phyloP scores from a whole-genome alignment of 1,140 invertebrate species.

The Sycophaga agraensis region DNA sequence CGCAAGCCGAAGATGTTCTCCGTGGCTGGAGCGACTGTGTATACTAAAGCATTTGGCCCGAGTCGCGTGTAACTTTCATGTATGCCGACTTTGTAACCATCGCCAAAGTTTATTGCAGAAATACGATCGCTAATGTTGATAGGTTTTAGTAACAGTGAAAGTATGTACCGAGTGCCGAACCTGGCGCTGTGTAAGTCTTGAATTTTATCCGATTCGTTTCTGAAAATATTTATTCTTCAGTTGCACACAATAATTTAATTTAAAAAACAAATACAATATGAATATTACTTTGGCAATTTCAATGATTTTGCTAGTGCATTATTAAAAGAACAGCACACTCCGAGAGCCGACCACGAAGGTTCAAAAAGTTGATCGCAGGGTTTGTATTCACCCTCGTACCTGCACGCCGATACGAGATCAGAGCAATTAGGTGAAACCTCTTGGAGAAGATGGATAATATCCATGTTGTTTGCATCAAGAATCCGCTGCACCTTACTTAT shows the following conservation, averaged over 20 bases:
- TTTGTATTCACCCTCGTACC: constrained; percentile 18
- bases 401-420: constrained; percentile 31
- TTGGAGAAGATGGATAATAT: constrained; percentile 23
- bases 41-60: constrained; percentile 29
- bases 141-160: constrained; percentile 33
- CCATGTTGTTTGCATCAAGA: constrained; percentile 28
- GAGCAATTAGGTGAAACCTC: constrained; percentile 30
- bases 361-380: constrained; percentile 25
- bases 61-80: constrained; percentile 36
- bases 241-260: too few relatives aligned
- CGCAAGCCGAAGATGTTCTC: constrained; percentile 32
- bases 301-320: not conserved
- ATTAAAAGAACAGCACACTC: constrained; percentile 35
- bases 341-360: constrained; percentile 22
- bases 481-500: constrained; percentile 28
- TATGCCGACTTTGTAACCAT: constrained; percentile 34
- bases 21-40: constrained; percentile 21
- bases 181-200: constrained; percentile 15
- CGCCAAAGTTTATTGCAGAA: constrained; percentile 29
- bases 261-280: too few relatives aligned
- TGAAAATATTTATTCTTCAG: not conserved
- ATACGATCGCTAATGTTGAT: constrained; percentile 24
- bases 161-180: constrained; percentile 30
- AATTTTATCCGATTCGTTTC: not conserved
- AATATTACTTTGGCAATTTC: not conserved